Conservation (phyloP, 2,113 vertebrate species). For the Mesocricetus auratus region DNA sequence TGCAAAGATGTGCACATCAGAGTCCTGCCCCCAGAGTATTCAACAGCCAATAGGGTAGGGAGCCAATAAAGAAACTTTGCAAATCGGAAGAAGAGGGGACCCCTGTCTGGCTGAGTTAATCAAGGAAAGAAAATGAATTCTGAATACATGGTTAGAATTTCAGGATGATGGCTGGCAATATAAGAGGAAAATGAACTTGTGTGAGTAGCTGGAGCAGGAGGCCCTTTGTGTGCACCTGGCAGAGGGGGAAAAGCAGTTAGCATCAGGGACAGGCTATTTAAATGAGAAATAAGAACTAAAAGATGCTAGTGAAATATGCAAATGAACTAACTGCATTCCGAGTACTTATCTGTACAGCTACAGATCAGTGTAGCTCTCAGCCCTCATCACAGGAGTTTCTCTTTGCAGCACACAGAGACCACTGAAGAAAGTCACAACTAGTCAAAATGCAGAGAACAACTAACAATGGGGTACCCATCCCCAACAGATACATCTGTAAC, state of each 20-base stretch:
- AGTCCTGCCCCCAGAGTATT: neutral
- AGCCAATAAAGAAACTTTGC: neutral
- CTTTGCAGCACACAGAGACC: neutral
- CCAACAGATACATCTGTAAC: neutral
- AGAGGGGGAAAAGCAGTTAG: neutral
- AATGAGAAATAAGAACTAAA: constrained; percentile 37
- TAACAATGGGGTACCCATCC: neutral
- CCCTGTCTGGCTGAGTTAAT: neutral
- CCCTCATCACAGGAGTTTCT: neutral
- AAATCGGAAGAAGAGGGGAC: neutral
- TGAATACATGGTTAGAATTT: neutral
- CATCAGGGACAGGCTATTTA: neutral
- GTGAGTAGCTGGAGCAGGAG: neutral
- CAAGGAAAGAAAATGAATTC: neutral
- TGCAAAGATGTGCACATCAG: neutral
- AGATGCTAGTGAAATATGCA: neutral
- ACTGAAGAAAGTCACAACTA: neutral
- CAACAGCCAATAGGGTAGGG: neutral
- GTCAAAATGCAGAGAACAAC: neutral
- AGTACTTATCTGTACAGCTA: neutral
- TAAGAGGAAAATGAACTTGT: neutral
- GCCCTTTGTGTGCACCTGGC: neutral
- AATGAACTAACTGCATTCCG: neutral
- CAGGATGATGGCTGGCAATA: neutral
- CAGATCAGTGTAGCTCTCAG: neutral